Evolutionary conservation across 1,140 invertebrate genomes (phyloP), one percentile per base, ranked within the genome.

Genomic region (Pemphigus obesinymphae): DNA sequence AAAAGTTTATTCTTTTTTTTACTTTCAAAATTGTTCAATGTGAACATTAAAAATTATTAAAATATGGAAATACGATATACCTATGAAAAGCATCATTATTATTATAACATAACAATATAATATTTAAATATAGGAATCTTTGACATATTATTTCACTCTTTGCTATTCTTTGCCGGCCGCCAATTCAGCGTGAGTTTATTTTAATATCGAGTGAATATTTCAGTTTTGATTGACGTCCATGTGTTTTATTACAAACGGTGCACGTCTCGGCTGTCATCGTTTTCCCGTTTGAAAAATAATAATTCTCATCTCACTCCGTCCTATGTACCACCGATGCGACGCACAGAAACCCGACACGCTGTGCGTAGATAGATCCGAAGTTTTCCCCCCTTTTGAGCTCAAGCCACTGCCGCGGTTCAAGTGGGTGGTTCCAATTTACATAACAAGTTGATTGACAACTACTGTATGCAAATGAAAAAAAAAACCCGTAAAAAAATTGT

Each of bases 241-340:
- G 73, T 76, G 73, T 76, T 76, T 76, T 55, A 55, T 76, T 76
- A 76, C 73, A 76, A 55, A 53, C 34, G 17, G 31, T 63, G 48
- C 31, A 13, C 63, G 29, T 23, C 48, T 31, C 29, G 13, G 50
- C 26, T 50, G 17, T 50, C 40, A 48, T 31, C 29, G 72, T 34
- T 68, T 68, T n/a, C 20, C 17, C n/a, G n/a, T 37, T 37, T 68
- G 34, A 75, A 75, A 75, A 76, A 55, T 6, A 40, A n/a, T n/a
- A 70, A 43, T 15, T 15, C 45, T 15, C 45, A 2, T 40, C 17
- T 34, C 17, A 3, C 63, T 17, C 63, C 20, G 15, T 11, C 34
- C n/a, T 13, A 48, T 15, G 13, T 48, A 3, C 17, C n/a, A 5
- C 17, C 50, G 50, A 17, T 63, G 66, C 37, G 45, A 29, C 58